Base-by-base conservation (phyloP, 2,113 vertebrate genomes). In the Pavo muticus region DNA sequence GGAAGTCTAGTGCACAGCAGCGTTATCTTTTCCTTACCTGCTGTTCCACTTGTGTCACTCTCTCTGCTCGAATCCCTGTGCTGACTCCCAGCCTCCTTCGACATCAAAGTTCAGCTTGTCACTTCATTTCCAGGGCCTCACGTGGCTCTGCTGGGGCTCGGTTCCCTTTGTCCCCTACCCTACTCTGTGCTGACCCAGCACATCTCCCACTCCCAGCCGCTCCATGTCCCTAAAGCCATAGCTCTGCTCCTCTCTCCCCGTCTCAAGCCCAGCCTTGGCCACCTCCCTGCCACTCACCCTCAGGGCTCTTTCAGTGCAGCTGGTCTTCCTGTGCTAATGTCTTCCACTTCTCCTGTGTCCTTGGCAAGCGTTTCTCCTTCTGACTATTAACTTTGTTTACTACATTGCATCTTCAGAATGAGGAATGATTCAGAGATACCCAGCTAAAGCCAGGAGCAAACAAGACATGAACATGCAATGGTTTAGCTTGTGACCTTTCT, bases 41-140 rank as follows among this genome's bases (percentile, higher is more conserved):
- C 91, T 95, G 93, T 91, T 96, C 94, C 67, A 93, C 91, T 97
- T 95, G 83, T 96, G 95, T 91, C 94, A 93, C 87, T 91, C 35
- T 76, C 79, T 70, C 88, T 78, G 77, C 87, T 89, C 1, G 21
- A 88, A 96, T 87, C 48, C 44, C 63, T 6, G 27, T 83, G 75
- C 57, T 19, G 63, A 91, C 84, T 97, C 82, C 82, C 72, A 90
- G 90, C 59, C 86, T 92, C 87, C 87, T 91, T 92, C 84, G 71
- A 90, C 91, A 96, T 94, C 94, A 92, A 94, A 95, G 77, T 91
- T 96, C 91, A 92, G 54, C 24, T 92, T 73, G 82, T 91, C 69
- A 82, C 81, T 95, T 96, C 76, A 91, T 94, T 89, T 92, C 68
- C 88, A 54, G 80, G 90, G 80, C 44, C 68, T 93, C 84, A 93